Conservation (phyloP, 92 coral and sea anemone genomes). For the Diadumene lineata region DNA sequence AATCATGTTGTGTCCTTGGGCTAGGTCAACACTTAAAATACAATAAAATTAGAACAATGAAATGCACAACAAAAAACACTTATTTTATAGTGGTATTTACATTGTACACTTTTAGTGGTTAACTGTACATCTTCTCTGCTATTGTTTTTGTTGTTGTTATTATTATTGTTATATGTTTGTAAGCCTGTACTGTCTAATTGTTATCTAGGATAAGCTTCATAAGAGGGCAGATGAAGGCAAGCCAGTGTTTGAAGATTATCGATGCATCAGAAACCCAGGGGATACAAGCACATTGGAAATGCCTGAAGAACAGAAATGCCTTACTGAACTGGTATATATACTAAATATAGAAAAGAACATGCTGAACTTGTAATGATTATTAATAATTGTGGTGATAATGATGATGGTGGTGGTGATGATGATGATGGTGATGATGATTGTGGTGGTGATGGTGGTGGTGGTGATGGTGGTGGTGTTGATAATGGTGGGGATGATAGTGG, state of each 20-base stretch:
- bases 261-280: slow-evolving; percentile 83
- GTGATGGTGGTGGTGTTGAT: neutral
- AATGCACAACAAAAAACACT: too few relatives aligned
- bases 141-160: too few relatives aligned
- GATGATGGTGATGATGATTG: neutral
- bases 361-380: neutral
- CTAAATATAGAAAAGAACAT: neutral
- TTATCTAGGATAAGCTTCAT: slow-evolving; percentile 86
- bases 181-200: too few relatives aligned
- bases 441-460: neutral
- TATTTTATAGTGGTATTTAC: too few relatives aligned
- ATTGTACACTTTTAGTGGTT: too few relatives aligned
- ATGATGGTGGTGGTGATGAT: neutral
- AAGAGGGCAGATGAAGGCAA: slow-evolving; percentile 75
- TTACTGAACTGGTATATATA: slow-evolving; percentile 53
- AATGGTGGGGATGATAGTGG: neutral
- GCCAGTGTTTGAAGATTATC: slow-evolving; percentile 84
- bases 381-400: neutral
- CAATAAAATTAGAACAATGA: too few relatives aligned
- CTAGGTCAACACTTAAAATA: too few relatives aligned
- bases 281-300: slow-evolving; percentile 61
- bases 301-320: slow-evolving; percentile 66
- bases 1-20: too few relatives aligned
- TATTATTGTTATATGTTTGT: too few relatives aligned
- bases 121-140: too few relatives aligned